These are phyloP conservation scores for Mesoclemmys tuberculata DNA, from an alignment of 2,113 vertebrate genomes.

Conservation along the genomic window DNA sequence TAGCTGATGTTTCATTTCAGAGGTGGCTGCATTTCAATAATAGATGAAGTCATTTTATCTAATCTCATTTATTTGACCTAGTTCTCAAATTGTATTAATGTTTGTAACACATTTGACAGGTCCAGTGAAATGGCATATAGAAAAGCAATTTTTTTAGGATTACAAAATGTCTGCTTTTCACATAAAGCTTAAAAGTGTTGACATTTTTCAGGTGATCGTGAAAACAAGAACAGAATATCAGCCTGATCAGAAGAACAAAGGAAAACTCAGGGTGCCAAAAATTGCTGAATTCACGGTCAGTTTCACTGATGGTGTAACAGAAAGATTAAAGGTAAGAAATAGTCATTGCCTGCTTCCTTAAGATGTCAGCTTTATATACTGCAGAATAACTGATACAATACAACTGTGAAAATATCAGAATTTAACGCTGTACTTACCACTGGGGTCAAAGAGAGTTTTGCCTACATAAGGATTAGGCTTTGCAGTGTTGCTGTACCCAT, in stretches of 20 bases:
- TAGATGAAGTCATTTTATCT: not conserved
- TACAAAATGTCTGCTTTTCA: not conserved
- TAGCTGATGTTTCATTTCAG: not conserved
- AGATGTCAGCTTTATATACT: constrained; percentile 26
- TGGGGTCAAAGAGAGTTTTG: constrained; percentile 19
- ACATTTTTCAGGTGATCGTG: constrained; percentile 91
- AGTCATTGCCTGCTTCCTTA: constrained; percentile 30
- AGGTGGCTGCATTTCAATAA: not conserved
- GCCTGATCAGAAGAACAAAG: constrained; percentile 95
- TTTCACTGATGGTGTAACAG: constrained; percentile 90
- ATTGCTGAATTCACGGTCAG: constrained; percentile 99
- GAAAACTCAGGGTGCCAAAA: constrained; percentile 95
- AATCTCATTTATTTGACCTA: not conserved
- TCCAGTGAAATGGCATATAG: not conserved
- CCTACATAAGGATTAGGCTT: not conserved
- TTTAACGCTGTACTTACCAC: constrained; percentile 4
- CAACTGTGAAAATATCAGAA: constrained; percentile 51
- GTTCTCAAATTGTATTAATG: not conserved
- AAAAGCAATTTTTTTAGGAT: not conserved
- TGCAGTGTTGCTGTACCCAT: not conserved
- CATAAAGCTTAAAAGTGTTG: constrained; percentile 18
- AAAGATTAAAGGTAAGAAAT: constrained; percentile 88
- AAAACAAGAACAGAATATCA: constrained; percentile 98
- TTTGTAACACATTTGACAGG: not conserved
- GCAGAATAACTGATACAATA: constrained; percentile 42